Evolutionary conservation across 2,113 vertebrate genomes (phyloP), one percentile per base, ranked within the genome.

Genomic region (Rhabdornis inornatus): DNA sequence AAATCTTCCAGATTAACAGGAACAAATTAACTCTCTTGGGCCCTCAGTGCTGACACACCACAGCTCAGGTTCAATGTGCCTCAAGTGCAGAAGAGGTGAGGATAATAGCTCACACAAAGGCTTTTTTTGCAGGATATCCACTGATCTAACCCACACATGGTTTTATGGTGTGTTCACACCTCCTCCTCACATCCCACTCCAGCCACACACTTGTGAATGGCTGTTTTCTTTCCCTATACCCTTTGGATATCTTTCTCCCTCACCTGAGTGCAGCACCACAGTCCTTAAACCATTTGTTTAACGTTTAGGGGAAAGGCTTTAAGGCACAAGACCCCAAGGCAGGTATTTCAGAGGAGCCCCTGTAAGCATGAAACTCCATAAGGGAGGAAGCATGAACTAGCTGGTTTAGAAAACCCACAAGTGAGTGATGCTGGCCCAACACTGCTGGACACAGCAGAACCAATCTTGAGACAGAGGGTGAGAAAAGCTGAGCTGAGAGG

Each of bases 391-490:
- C 14, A 33, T 14, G 12, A 83, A 76, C 47, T 0, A 75, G 37
- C 11, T 71, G 35, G 22, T 64, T 88, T 31, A 60, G 55, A 42
- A 81, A 82, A 56, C 28, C 13, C 69, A 28, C 19, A 39, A n/a
- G 20, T 23, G 47, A 9, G 23, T 35, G 70, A 65, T 11, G 9
- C 30, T 78, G 71, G 28, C 56, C 84, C 2, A 12, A 60, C 40
- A 53, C 44, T 35, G 27, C 10, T 52, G 33, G 68, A 59, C 53
- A 66, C 21, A 83, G 61, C 75, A 83, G 71, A 78, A 61, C 37
- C 0, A 1, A 14, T n/a, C 30, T 66, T 2, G 2, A 81, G 63
- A 65, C 16, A 53, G 18, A 84, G n/a, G 52, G 35, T 11, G 52
- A 70, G 57, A 37, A 74, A 85, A 70, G 19, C 52, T 9, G 56